Conservation (phyloP, 2,888 invertebrate genomes). For the Blastobasis adustella region DNA sequence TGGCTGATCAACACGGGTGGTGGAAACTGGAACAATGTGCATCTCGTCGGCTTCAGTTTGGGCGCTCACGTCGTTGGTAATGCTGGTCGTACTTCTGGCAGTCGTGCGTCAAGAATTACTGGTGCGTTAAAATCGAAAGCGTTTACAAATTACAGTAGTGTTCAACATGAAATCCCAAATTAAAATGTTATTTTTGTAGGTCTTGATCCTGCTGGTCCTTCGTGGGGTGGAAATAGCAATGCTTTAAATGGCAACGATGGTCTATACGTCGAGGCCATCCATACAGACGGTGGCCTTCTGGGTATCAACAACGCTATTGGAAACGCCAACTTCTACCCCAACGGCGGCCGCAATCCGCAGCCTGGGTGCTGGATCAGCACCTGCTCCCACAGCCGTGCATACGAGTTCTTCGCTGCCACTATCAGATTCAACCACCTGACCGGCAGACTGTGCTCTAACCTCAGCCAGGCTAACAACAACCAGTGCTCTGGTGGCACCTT, state of each 20-base stretch:
- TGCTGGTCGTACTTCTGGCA: conserved; percentile 37
- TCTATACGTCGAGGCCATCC: conserved; percentile 50
- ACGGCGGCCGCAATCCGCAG: conserved; percentile 49
- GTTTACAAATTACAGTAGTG: too few species aligned
- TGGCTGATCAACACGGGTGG: conserved; percentile 46
- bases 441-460: conserved; percentile 33
- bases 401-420: conserved; percentile 41
- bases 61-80: conserved; percentile 56
- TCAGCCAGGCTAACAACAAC: conserved; percentile 30
- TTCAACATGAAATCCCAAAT: too few species aligned
- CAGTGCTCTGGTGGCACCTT: conserved; percentile 29
- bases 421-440: conserved; percentile 38
- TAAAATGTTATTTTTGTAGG: conserved; percentile 17
- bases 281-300: conserved; percentile 47
- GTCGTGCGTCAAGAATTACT: conserved; percentile 39
- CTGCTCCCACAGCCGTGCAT: conserved; percentile 49
- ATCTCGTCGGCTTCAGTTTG: conserved; percentile 56
- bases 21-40: conserved; percentile 48
- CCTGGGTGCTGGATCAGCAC: conserved; percentile 45
- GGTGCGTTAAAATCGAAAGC: conserved; percentile 24
- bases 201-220: conserved; percentile 53
- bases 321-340: conserved; percentile 55
- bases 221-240: conserved; percentile 36
- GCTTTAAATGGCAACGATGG: conserved; percentile 38
- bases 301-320: conserved; percentile 45